Conservation (phyloP, 2,888 invertebrate species). For the Eristalis intricaria region DNA sequence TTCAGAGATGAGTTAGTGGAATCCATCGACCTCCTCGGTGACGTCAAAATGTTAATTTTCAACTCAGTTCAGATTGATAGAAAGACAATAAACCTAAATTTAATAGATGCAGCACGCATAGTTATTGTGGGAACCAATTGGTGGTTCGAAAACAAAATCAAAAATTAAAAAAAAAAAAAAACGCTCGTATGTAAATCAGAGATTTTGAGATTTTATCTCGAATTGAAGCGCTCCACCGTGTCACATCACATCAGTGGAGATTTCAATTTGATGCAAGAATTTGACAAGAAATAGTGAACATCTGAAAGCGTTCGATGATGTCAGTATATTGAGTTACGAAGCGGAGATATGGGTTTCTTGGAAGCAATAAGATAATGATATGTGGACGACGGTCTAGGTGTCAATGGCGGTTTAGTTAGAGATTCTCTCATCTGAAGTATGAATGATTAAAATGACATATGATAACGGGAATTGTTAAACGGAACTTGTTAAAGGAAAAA, state of each 20-base stretch:
- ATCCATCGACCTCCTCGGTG: conserved; percentile 1
- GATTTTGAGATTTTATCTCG: conserved; percentile 22
- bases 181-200: conserved; percentile 17
- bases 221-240: conserved; percentile 23
- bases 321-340: not conserved
- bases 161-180: not conserved
- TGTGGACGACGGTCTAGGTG: not conserved
- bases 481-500: too few species aligned
- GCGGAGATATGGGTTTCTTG: not conserved
- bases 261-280: conserved; percentile 9
- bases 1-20: not conserved
- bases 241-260: conserved; percentile 21
- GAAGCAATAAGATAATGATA: not conserved
- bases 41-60: conserved; percentile 27
- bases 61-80: not conserved
- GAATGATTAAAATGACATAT: too few species aligned
- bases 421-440: not conserved
- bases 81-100: not conserved
- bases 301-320: not conserved
- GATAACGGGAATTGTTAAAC: too few species aligned
- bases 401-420: not conserved
- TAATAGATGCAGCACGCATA: conserved; percentile 31
- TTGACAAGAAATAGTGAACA: conserved; percentile 2
- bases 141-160: not conserved
- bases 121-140: conserved; percentile 30